Evolutionary conservation across 2,888 invertebrate genomes (phyloP).

Genomic region (Hedychridium roseum): DNA sequence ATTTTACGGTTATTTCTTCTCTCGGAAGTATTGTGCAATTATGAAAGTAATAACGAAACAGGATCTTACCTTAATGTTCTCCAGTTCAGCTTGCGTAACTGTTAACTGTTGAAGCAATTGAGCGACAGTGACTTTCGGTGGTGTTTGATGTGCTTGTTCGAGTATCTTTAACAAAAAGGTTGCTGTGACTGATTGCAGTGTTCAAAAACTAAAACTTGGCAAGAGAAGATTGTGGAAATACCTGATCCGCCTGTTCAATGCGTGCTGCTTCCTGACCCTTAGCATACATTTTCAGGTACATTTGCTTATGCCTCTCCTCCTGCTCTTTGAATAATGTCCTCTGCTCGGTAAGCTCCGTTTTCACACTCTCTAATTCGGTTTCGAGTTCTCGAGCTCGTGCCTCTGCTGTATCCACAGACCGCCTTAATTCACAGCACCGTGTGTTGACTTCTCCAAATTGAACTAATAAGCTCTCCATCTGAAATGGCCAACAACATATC

Average conservation of each 20-base stretch:
- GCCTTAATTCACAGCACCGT: slow-evolving; percentile 80
- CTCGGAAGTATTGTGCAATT: background rate
- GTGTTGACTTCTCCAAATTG: slow-evolving; percentile 79
- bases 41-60: too few relatives aligned
- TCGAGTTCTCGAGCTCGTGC: slow-evolving; percentile 76
- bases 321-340: slow-evolving; percentile 73
- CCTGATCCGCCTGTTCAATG: slow-evolving; percentile 76
- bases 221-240: slow-evolving; percentile 59
- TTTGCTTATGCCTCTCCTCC: slow-evolving; percentile 77
- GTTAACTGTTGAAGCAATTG: slow-evolving; percentile 84
- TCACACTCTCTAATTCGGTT: slow-evolving; percentile 75
- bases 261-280: slow-evolving; percentile 84
- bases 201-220: too few relatives aligned
- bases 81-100: slow-evolving; percentile 85
- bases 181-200: too few relatives aligned
- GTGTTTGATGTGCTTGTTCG: slow-evolving; percentile 57
- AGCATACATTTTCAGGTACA: slow-evolving; percentile 84
- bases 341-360: slow-evolving; percentile 74
- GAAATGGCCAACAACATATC: slow-evolving; percentile 6
- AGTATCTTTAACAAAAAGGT: slow-evolving; percentile 50
- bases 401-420: slow-evolving; percentile 76
- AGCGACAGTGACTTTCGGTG: slow-evolving; percentile 79
- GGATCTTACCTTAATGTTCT: slow-evolving; percentile 88
- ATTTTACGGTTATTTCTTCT: too few relatives aligned
- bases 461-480: slow-evolving; percentile 76